Conservation (phyloP, 2,113 vertebrate genomes). For the Peromyscus polionotus region DNA sequence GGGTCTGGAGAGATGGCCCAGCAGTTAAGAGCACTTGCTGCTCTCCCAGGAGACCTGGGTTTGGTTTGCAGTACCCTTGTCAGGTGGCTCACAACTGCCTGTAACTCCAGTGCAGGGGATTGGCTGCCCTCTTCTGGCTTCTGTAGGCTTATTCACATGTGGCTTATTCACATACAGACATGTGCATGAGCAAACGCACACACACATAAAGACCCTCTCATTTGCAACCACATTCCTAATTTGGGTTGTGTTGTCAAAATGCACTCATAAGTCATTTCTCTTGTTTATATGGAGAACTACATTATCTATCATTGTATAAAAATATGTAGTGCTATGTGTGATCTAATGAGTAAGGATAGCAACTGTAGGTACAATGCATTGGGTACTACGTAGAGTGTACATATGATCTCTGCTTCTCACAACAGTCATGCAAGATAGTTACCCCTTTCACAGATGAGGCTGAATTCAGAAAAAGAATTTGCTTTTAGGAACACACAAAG, state of each 20-base stretch:
- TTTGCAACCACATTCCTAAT: not conserved
- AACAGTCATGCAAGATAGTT: conserved; percentile 13
- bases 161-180: not conserved
- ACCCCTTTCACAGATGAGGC: conserved; percentile 50
- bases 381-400: not conserved
- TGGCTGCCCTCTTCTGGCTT: not conserved
- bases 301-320: conserved; percentile 17
- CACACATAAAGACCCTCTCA: not conserved
- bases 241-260: conserved; percentile 30
- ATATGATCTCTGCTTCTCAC: conserved; percentile 20
- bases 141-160: too few species aligned
- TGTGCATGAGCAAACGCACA: not conserved
- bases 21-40: not conserved
- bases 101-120: not conserved
- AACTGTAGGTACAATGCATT: conserved; percentile 36
- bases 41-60: not conserved
- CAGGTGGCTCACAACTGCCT: not conserved
- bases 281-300: conserved; percentile 47
- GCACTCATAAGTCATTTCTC: conserved; percentile 27
- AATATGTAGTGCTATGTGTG: conserved; percentile 4
- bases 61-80: not conserved
- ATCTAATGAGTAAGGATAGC: not conserved
- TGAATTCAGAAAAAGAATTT: conserved; percentile 43
- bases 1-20: not conserved
- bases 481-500: conserved; percentile 35